Base-by-base conservation (phyloP, 2,888 invertebrate genomes). In the Archips xylosteana region DNA sequence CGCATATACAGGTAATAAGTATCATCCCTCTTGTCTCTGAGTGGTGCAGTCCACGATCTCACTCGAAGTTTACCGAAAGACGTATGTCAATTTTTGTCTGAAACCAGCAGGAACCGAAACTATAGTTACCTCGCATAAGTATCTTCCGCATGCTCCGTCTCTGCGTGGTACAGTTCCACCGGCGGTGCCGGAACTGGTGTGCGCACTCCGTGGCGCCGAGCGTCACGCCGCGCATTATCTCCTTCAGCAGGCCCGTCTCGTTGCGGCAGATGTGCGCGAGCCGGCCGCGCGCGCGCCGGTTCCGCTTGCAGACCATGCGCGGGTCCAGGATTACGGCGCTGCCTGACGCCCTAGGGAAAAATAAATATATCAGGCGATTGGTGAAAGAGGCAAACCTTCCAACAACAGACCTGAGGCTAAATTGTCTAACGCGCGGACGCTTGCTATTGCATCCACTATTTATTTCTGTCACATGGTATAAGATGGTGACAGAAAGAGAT, bases 271-370 rank as follows among this genome's bases (percentile, higher is more conserved):
- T 97, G 86, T 97, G 96, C 42, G 96, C 96, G 86, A 97, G 95
- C 84, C 97, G 97, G 77, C 97, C 96, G 81, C 96, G 95, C 80
- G 97, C 92, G 80, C 97, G 96, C 75, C 97, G 95, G 80, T 97
- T 96, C 92, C 97, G 98, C 90, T 97, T 97, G 95, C 98, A 98
- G 85, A 98, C 96, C 92, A 97, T 96, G 87, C 97, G 96, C 78
- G 98, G 98, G 92, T 98, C 98, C 95, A 98, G 96, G 84, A 98
- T 96, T 86, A 98, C 96, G 89, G 98, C 97, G 95, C 97, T 97
- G 92, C 97, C 93, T 86, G 97, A 96, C 92, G 97, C 96, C 97
- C 97, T 97, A 92, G 2, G 85, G 66, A 80, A 76, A 77, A 79
- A 73, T 67, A 39, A 5, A 60, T 61, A 47, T 23, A 23, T 54